Base-by-base conservation (phyloP, 2,888 invertebrate genomes). In the Lochmaea crataegi region DNA sequence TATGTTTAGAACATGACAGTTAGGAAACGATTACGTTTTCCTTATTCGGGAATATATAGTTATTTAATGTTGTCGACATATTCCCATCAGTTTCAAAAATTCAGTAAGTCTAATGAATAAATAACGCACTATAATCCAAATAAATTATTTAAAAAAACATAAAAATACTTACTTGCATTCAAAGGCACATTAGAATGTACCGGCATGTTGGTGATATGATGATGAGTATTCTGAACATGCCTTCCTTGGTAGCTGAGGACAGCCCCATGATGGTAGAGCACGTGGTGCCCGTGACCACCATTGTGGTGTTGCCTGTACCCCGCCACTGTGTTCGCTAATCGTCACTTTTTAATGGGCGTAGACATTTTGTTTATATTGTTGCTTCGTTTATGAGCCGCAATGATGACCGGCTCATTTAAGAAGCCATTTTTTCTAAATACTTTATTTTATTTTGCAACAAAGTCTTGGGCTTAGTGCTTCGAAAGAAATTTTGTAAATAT, bases 231-330 rank as follows among this genome's bases (percentile, higher is more conserved):
- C 74, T 83, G 82, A 79, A 85, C 83, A 76, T 86, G 86, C 73
- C 85, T 80, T 65, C 84, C 84, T 76, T 86, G 85, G 77, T 86
- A 86, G 66, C 85, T 86, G 77, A 86, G 77, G 72, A 86, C 84
- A 14, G 85, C 84, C 57, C 72, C 71, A 73, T 85, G 85, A 72
- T 85, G 85, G 83, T 86, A 86, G 71, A 87, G 84, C 81, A 86
- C 86, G 76, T 86, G 86, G 82, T 86, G 86, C 81, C 85, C 84
- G 75, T 78, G 78, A 76, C 85, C 84, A 79, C 82, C 83, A 79
- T 84, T 83, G 78, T 85, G 85, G 78, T 85, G 86, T 76, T 86
- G 86, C 80, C 86, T 83, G 80, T 85, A 86, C 78, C 86, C 86
- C 84, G 86, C 86, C 86, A 87, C 85, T 81, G 82, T 86, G 83